phyloP scores from a whole-genome alignment of 2,113 vertebrate species.

The Anarhynchus alexandrinus region DNA sequence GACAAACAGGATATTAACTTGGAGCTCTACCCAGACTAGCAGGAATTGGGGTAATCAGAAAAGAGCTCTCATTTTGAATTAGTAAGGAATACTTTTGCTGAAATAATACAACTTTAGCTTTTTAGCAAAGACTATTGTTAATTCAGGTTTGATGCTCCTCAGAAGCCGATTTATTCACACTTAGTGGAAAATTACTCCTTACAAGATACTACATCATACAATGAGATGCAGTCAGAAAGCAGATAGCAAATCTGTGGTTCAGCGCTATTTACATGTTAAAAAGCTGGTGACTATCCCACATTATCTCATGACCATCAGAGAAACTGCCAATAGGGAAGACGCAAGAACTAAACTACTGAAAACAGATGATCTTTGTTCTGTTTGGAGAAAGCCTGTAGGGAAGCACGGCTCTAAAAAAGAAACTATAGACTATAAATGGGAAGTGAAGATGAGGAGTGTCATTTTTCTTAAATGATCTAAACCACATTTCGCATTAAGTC shows the following conservation, averaged over 20 bases:
- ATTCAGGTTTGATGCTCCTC: not conserved
- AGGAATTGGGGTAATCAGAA: not conserved
- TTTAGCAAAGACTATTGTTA: not conserved
- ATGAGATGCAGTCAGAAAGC: not conserved
- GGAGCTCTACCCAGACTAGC: not conserved
- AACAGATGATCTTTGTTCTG: not conserved
- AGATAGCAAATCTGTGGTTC: not conserved
- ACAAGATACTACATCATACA: not conserved
- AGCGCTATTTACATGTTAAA: not conserved
- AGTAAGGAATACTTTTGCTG: not conserved
- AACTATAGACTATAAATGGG: slow-evolving; percentile 15
- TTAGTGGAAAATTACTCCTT: not conserved
- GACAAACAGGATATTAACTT: not conserved
- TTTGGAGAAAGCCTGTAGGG: not conserved
- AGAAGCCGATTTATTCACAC: not conserved
- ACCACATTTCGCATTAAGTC: not conserved
- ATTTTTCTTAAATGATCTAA: slow-evolving; percentile 22
- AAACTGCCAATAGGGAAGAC: not conserved
- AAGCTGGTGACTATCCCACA: not conserved
- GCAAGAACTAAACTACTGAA: not conserved
- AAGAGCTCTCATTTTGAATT: not conserved
- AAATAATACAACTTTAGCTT: not conserved
- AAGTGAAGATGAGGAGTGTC: not conserved
- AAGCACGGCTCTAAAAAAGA: not conserved
- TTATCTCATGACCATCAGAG: not conserved